phyloP scores from a whole-genome alignment of 2,113 vertebrate species.

The Mugil cephalus region DNA sequence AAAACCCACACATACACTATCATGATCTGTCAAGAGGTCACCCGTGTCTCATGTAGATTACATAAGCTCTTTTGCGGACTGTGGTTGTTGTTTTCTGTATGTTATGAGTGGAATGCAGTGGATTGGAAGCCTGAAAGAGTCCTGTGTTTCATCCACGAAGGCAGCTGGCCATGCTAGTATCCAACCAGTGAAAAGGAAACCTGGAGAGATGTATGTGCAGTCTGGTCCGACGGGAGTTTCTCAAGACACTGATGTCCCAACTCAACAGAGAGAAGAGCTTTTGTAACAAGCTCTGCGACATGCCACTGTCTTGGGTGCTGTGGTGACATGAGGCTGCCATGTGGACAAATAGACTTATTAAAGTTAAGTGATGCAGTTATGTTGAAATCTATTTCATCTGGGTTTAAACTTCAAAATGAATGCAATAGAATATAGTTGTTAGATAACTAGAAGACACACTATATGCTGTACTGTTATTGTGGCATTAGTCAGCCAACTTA shows the following conservation, averaged over 20 bases:
- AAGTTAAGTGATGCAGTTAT: not conserved
- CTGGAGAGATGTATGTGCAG: not conserved
- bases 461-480: not conserved
- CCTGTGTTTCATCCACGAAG: not conserved
- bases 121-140: slow-evolving; percentile 15
- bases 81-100: not conserved
- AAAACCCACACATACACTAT: not conserved
- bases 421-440: no score
- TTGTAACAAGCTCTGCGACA: slow-evolving; percentile 20
- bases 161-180: slow-evolving; percentile 19
- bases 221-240: slow-evolving; percentile 44
- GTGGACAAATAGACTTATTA: not conserved
- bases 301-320: slow-evolving; percentile 14
- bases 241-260: slow-evolving; percentile 48
- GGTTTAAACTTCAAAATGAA: not conserved
- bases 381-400: not conserved
- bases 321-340: not conserved
- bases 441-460: no score
- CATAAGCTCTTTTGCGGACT: not conserved
- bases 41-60: not conserved
- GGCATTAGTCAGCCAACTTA: no score
- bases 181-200: slow-evolving; percentile 1
- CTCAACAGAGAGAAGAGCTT: slow-evolving; percentile 18
- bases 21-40: not conserved
- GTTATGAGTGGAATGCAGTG: slow-evolving; percentile 28